A percentile compares a stretch with the other conserved stretches of the same genome.
These are phyloP conservation scores for Diglossa cyanea DNA, from an alignment of 2,797 vertebrate genomes.

Conservation along the genomic window DNA sequence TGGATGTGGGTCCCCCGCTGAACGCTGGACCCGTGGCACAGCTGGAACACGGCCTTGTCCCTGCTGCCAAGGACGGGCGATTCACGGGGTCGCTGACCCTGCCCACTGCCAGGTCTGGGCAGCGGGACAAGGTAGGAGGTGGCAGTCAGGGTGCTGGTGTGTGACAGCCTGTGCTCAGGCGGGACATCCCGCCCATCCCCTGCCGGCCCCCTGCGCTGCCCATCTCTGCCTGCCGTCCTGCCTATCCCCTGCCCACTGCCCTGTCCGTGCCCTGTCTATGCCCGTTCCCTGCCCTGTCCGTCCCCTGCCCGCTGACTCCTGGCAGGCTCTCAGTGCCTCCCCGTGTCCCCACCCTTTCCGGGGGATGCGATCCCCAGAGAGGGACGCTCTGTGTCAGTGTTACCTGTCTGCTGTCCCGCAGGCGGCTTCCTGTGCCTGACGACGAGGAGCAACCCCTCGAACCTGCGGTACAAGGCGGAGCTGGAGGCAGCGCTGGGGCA, in stretches of 20 bases:
- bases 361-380: background rate
- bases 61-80: accelerated
- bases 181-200: background rate
- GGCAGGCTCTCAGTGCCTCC: background rate
- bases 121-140: background rate
- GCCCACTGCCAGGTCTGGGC: background rate
- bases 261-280: background rate
- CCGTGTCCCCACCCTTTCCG: background rate
- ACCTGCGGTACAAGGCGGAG: conserved; percentile 77
- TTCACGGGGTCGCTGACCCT: background rate
- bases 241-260: background rate
- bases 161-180: background rate
- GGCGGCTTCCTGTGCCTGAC: conserved; percentile 92
- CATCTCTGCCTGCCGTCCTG: background rate
- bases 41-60: background rate
- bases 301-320: background rate
- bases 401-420: conserved; percentile 9
- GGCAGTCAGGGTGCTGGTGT: background rate
- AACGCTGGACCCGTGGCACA: background rate
- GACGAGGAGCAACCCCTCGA: conserved; percentile 81
- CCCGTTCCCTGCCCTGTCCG: background rate
- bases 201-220: background rate
- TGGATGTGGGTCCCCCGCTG: background rate
- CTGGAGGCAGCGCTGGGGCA: conserved; percentile 74
- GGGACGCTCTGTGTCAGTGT: accelerated